Evolutionary conservation across 1,140 invertebrate genomes (phyloP).

Genomic region (Drosophila miranda): DNA sequence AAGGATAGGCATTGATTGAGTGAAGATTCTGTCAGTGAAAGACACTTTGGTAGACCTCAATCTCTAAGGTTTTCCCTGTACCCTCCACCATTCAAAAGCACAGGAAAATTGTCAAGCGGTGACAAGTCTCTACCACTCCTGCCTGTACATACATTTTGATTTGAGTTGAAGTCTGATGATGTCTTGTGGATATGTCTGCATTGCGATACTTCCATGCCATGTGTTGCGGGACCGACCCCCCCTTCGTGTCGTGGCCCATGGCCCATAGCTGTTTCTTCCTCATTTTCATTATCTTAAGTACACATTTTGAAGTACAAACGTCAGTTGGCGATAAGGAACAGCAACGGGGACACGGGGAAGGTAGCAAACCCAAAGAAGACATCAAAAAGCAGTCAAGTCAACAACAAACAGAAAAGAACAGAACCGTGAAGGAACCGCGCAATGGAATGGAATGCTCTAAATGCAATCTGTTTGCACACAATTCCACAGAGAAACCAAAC

Average conservation of each 20-base stretch:
- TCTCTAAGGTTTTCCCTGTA: too few species aligned
- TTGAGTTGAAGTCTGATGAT: too few species aligned
- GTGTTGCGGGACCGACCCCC: too few species aligned
- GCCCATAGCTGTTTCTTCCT: conserved; percentile 43
- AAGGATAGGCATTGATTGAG: too few species aligned
- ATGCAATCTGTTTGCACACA: conserved; percentile 73
- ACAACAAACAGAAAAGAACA: conserved; percentile 49
- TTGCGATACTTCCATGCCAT: too few species aligned
- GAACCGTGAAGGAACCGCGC: not conserved
- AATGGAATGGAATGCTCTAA: conserved; percentile 61
- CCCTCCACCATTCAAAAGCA: too few species aligned
- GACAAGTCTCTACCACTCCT: too few species aligned
- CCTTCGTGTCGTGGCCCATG: conserved; percentile 6
- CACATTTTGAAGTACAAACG: conserved; percentile 80
- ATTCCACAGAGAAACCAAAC: conserved; percentile 13
- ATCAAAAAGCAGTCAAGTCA: conserved; percentile 62
- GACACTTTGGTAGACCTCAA: too few species aligned
- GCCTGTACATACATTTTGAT: too few species aligned
- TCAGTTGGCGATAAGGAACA: conserved; percentile 70
- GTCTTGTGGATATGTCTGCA: too few species aligned
- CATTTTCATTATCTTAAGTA: conserved; percentile 78
- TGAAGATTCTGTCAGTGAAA: too few species aligned
- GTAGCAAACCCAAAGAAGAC: conserved; percentile 41
- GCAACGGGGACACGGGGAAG: conserved; percentile 15
- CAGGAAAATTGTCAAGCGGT: too few species aligned